Conservation (phyloP, 2,888 invertebrate species). For the Drosophila mimica region DNA sequence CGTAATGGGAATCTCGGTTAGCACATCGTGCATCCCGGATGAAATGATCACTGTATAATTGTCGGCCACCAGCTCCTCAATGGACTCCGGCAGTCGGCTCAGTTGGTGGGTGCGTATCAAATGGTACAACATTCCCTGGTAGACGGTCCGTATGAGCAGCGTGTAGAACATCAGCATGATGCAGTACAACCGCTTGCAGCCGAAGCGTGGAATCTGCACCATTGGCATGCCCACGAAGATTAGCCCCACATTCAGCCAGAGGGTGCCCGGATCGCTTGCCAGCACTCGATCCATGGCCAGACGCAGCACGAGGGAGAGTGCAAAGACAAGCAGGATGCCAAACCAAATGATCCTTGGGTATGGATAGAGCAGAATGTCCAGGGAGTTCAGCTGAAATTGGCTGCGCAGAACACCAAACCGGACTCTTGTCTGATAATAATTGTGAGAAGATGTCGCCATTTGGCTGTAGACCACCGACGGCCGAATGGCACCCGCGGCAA, state of each 20-base stretch:
- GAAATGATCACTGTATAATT: conserved; percentile 57
- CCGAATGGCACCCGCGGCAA: conserved; percentile 68
- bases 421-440: conserved; percentile 62
- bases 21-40: conserved; percentile 21
- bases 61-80: conserved; percentile 51
- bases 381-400: conserved; percentile 51
- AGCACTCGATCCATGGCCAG: conserved; percentile 39
- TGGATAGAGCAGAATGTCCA: conserved; percentile 63
- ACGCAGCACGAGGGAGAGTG: conserved; percentile 41
- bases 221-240: conserved; percentile 63
- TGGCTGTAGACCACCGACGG: conserved; percentile 46
- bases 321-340: conserved; percentile 32
- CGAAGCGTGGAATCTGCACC: conserved; percentile 28
- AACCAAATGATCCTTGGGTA: conserved; percentile 62
- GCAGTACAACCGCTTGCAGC: conserved; percentile 56
- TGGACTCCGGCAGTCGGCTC: conserved; percentile 51
- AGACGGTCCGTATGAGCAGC: conserved; percentile 74
- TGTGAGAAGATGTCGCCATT: conserved; percentile 62
- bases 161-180: conserved; percentile 57
- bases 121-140: conserved; percentile 75
- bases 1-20: conserved; percentile 46
- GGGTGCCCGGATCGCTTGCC: neutral
- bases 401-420: conserved; percentile 51
- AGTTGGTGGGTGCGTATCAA: conserved; percentile 66
- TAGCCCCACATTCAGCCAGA: conserved; percentile 44